These are phyloP conservation scores for Drosophila novamexicana DNA, from an alignment of 1,140 invertebrate genomes.

Conservation along the genomic window DNA sequence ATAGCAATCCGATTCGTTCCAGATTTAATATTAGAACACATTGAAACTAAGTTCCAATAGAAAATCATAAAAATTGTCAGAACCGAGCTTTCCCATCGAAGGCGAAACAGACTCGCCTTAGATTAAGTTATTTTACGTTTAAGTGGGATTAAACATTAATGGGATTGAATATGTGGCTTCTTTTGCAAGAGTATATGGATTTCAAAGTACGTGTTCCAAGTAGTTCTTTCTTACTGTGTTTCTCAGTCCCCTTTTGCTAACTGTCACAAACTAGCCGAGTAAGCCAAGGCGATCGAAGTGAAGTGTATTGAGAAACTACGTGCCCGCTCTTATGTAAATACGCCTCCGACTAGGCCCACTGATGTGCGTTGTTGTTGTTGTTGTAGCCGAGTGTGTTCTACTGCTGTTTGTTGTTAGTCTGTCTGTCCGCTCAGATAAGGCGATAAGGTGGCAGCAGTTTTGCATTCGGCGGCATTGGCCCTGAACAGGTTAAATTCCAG, in stretches of 20 bases:
- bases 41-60: no score
- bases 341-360: neutral
- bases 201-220: no score
- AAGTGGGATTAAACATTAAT: no score
- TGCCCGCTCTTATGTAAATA: neutral
- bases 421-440: slow-evolving; percentile 48
- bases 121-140: no score
- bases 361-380: neutral
- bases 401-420: slow-evolving; percentile 26
- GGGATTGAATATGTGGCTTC: no score
- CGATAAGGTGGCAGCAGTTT: slow-evolving; percentile 50
- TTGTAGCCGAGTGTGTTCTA: neutral
- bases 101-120: no score
- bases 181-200: no score
- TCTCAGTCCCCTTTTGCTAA: neutral
- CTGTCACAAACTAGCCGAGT: neutral
- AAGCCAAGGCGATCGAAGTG: neutral
- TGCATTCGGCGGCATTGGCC: slow-evolving; percentile 62
- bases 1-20: no score
- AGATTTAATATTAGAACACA: no score
- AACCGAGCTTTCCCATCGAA: no score
- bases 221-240: neutral
- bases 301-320: slow-evolving; percentile 7
- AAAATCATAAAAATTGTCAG: no score
- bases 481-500: slow-evolving; percentile 16